phyloP scores from a whole-genome alignment of 2,113 vertebrate species.

The Sinocyclocheilus grahami region DNA sequence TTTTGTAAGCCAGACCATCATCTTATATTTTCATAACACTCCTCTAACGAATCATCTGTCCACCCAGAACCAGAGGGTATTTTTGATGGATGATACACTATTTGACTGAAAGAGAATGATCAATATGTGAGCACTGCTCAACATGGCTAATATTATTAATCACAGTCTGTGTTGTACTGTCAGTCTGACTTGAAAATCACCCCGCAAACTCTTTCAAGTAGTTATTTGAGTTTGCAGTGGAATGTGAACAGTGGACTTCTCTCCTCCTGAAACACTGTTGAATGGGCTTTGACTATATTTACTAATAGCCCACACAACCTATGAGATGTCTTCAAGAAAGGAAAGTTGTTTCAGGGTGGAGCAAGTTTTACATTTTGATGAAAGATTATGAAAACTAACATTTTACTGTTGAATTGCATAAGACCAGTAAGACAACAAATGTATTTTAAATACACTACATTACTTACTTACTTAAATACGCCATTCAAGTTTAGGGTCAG shows the following conservation, averaged over 20 bases:
- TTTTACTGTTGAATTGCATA: too few relatives aligned
- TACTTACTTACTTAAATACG: neutral
- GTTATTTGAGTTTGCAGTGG: neutral
- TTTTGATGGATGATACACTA: neutral
- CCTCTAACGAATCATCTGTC: neutral
- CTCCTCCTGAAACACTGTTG: neutral
- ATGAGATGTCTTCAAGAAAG: neutral
- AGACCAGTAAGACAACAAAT: too few relatives aligned
- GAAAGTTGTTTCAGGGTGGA: neutral
- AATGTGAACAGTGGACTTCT: neutral
- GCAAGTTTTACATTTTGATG: neutral
- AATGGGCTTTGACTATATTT: neutral
- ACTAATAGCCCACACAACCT: neutral
- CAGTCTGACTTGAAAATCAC: neutral
- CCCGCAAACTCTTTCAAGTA: neutral
- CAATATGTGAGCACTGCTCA: neutral
- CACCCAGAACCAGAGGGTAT: neutral
- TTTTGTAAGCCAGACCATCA: neutral
- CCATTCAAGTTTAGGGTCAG: neutral
- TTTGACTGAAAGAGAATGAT: slow-evolving; percentile 8
- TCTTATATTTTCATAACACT: neutral
- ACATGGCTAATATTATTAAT: neutral
- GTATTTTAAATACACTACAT: too few relatives aligned
- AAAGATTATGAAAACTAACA: neutral
- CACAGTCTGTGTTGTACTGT: neutral